Evolutionary conservation across 2,113 vertebrate species (phyloP).

Genomic region (Echinops telfairi): DNA sequence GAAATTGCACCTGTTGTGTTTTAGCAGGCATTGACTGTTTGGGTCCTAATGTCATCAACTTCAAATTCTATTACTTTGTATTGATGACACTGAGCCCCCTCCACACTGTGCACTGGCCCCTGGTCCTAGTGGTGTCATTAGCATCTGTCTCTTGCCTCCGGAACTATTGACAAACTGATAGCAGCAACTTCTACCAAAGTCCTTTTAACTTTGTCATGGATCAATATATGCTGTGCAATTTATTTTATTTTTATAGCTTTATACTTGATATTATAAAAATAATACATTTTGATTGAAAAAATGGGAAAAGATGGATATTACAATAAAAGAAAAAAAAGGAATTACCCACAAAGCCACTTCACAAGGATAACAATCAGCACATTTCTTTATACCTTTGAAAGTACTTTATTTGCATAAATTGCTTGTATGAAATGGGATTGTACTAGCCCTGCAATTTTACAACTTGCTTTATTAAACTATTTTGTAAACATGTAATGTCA

Average conservation of each 20-base stretch:
- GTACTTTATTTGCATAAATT: conserved; percentile 46
- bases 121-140: conserved; percentile 54
- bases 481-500: not conserved
- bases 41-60: conserved; percentile 18
- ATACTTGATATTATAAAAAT: conserved; percentile 45
- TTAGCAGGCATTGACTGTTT: conserved; percentile 58
- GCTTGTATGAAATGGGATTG: not conserved
- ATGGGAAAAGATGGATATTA: conserved; percentile 14
- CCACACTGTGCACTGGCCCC: not conserved
- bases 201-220: conserved; percentile 61
- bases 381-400: not conserved
- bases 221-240: conserved; percentile 42
- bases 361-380: conserved; percentile 12
- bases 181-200: conserved; percentile 49
- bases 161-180: conserved; percentile 61
- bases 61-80: conserved; percentile 46
- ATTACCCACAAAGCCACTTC: not conserved
- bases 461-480: conserved; percentile 18
- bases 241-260: conserved; percentile 73
- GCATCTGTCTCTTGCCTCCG: conserved; percentile 56
- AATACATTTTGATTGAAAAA: conserved; percentile 36
- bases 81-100: not conserved
- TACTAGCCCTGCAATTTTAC: not conserved
- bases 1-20: conserved; percentile 32
- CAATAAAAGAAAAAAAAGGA: conserved; percentile 49